Evolutionary conservation across 2,888 invertebrate species (phyloP), one percentile per base, ranked within the genome.

Genomic region (Agonopterix arenella): DNA sequence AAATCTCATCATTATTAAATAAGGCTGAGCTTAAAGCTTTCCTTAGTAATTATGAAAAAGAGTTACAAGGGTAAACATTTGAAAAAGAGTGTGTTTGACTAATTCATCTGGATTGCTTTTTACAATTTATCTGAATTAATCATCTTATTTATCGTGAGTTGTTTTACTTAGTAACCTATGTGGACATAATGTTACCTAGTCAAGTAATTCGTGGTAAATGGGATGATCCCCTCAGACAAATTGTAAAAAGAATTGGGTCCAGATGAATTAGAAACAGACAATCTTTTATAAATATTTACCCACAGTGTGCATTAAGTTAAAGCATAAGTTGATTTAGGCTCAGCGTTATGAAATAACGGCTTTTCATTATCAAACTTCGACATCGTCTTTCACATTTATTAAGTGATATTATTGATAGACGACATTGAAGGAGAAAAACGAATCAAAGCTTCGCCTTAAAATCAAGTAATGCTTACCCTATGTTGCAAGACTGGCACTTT

Each of bases 381-480:
- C 79, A 75, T 80, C 76, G 69, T 74, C 64, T 64, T 59, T 60
- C 57, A 60, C 58, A 49, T 50, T 62, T 55, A 41, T 55, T 49
- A 56, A 47, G 47, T 40, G 44, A 13, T 54, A 52, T 56, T 59
- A 5, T 45, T 36, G 45, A 46, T 54, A 44, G 63, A 76, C 71
- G 76, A 82, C 78, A 76, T 69, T 66, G 73, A 84, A 77, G 70
- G 67, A 63, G 68, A 68, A 71, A 77, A 77, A 71, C 62, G 62
- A 69, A 69, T 70, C 66, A 88, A 90, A 80, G 91, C 90, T 81
- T 91, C 89, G 81, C 91, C 90, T 76, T 85, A 86, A 73, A 90
- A 85, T 88, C 89, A 89, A 86, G 73, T 79, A 79, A 86, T 91
- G 93, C 95, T 95, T 94, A 96, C 96, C 95, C 95, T 93, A 90